Base-by-base conservation (phyloP, 2,888 invertebrate genomes). In the Cryptocephalus primarius region DNA sequence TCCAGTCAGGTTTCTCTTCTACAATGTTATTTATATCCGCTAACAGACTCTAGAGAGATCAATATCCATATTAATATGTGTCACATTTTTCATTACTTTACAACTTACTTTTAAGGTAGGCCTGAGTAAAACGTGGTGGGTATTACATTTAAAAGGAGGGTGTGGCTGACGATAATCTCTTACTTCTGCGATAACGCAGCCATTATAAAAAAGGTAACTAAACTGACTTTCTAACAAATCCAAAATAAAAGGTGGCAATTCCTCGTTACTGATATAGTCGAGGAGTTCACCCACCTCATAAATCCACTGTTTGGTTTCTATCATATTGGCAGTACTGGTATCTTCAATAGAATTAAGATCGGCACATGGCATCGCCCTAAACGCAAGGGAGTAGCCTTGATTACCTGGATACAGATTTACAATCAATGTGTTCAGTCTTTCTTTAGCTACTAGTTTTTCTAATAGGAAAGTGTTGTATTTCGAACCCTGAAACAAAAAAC, bases 401-500 rank as follows among this genome's bases (percentile, higher is more conserved):
- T 90, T 89, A 47, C 87, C 89, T 50, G 91, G 88, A 73, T 92
- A 90, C 60, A 94, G 76, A 73, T 91, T 94, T 60, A 94, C 78
- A 63, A 93, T 85, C 65, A 94, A 75, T 55, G 90, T 91, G 69
- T 90, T 90, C 60, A 93, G 78, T 68, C 83, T 83, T 72, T 93
- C 91, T 64, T 80, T 79, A 65, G 83, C 81, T 65, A 92, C 82
- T 63, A 93, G 75, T 70, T 89, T 87, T 66, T 88, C 88, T 70
- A 94, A 75, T 58, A 92, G 78, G 71, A 82, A 79, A 54, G 85
- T 82, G 63, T 80, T 77, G 49, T 76, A 74, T 66, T 77, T 76
- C 49, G 79, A 67, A 54, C 77, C 76, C 76, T 80, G 73, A 36
- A 36, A 36, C 22, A 22, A 22, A 22, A 22, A 22, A 4, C 22